Base-by-base conservation (phyloP, 1,140 invertebrate species). In the Cardiocondyla obscurior region DNA sequence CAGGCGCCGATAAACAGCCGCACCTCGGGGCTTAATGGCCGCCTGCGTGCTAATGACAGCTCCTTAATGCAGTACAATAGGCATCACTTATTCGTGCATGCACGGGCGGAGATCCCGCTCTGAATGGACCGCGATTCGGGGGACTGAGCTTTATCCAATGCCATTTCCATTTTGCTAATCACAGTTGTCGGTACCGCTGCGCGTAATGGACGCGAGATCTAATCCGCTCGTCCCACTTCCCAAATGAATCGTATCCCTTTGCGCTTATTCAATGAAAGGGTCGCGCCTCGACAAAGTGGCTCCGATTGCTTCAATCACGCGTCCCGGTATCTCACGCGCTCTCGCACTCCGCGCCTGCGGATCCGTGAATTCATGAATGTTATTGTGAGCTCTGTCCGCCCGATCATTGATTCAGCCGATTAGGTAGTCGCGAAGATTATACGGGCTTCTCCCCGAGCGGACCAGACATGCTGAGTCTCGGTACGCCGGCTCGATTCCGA, bases 241-340 rank as follows among this genome's bases (percentile, higher is more conserved):
- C 83, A 77, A 87, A 84, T 70, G 70, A 74, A 82, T 84, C 82
- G 85, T 82, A 82, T 83, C 82, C 70, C 86, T 88, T 72, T 85
- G 85, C 83, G 79, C 84, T 88, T 85, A 85, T 88, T 89, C 62
- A 89, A 88, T 86, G 86, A 90, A 83, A 74, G 76, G 73, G 64
- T 85, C 81, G 82, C 49, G 33, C n/a, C 44, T 57, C 42, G 36
- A 55, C 64, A 77, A 85, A 88, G 77, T 87, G 85, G 74, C 65
- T 62, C 14, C 77, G 70, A 87, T 86, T 86, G 76, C 67, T 8
- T 65, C 85, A 87, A 87, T 87, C 82, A 72, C 57, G 12, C 25
- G 14, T 0, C 49, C 33, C 7, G 39, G 62, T 81, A 69, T 64
- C 49, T 64, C 85, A 83, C 81, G n/a, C 60, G 12, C 44, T 51